Evolutionary conservation across 2,888 invertebrate species (phyloP).

Genomic region (Tenthredo amoena): DNA sequence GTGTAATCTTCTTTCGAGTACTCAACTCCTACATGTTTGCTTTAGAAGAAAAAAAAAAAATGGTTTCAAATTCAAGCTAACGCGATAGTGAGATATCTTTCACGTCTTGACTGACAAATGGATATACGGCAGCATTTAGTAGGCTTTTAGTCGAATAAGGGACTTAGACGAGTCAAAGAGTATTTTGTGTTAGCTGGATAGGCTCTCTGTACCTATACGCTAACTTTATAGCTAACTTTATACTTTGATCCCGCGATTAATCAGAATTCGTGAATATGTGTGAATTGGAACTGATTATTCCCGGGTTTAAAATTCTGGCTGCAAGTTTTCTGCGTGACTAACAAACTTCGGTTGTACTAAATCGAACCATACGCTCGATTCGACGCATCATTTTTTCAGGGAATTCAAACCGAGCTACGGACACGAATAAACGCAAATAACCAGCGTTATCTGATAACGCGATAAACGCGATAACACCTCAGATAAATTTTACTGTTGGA

Average conservation of each 20-base stretch:
- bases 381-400: neutral
- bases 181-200: neutral
- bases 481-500: neutral
- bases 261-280: neutral
- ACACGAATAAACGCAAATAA: slow-evolving; percentile 23
- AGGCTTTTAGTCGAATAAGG: too few relatives aligned
- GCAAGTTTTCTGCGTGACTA: neutral
- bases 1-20: slow-evolving; percentile 20
- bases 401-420: neutral
- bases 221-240: neutral
- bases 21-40: slow-evolving; percentile 4
- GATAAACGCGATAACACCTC: slow-evolving; percentile 26
- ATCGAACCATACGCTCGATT: neutral
- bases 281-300: neutral
- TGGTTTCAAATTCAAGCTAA: neutral
- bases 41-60: neutral
- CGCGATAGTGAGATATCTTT: neutral
- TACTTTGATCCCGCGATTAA: neutral
- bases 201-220: neutral
- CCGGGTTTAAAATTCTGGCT: neutral
- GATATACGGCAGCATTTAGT: too few relatives aligned
- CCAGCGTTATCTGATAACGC: slow-evolving; percentile 47
- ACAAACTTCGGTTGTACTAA: neutral
- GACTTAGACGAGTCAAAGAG: too few relatives aligned
- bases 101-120: too few relatives aligned